phyloP scores from a whole-genome alignment of 2,888 invertebrate species.

The Yponomeuta plumbellus region DNA sequence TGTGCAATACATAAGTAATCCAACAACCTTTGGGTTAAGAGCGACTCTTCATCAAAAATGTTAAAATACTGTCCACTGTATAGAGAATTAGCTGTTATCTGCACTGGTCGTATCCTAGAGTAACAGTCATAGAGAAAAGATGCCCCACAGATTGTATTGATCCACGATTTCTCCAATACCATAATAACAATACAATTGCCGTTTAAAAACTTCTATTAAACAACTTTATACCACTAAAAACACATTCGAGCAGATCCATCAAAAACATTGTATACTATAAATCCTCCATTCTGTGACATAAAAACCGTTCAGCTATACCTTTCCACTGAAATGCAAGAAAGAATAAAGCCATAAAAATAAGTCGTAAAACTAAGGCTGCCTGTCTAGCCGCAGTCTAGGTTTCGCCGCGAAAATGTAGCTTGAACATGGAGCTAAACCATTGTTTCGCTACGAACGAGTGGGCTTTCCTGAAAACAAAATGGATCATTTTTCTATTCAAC shows the following conservation, averaged over 20 bases:
- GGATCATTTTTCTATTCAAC: neutral
- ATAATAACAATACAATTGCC: no score
- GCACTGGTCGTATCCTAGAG: no score
- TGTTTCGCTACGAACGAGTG: neutral
- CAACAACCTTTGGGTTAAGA: no score
- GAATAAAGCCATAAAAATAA: conserved; percentile 12
- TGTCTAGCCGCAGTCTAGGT: conserved; percentile 12
- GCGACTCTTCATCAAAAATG: neutral
- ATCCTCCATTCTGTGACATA: conserved; percentile 6
- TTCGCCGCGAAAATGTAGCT: neutral
- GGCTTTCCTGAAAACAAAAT: neutral
- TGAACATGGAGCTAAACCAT: neutral
- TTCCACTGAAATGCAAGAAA: conserved; percentile 11
- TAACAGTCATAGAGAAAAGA: no score
- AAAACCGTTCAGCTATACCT: conserved; percentile 9
- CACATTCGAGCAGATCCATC: neutral
- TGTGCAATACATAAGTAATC: no score
- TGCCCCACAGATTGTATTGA: no score
- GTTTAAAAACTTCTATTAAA: no score
- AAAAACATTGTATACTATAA: conserved; percentile 6
- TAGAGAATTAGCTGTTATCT: no score
- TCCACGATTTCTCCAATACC: no score
- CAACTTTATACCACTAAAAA: neutral
- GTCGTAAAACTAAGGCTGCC: conserved; percentile 13
- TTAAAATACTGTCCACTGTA: neutral